A percentile compares a stretch with the other conserved stretches of the same genome.
These are phyloP conservation scores for Aplysina aerophoba DNA, from an alignment of 37 sponge, comb jelly and placozoan genomes.

Conservation along the genomic window DNA sequence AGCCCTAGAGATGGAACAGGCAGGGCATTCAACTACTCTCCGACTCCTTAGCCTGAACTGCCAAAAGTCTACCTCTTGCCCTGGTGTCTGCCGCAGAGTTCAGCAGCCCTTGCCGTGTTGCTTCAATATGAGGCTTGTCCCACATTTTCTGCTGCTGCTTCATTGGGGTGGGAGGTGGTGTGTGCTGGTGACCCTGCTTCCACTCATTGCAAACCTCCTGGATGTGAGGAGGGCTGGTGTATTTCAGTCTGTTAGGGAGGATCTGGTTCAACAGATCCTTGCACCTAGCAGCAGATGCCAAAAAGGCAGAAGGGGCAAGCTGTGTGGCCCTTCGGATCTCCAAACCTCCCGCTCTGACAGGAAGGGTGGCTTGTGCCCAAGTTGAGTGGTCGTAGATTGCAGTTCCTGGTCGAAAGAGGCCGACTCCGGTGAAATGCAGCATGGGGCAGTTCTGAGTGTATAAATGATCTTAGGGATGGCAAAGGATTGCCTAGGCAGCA, in stretches of 20 bases:
- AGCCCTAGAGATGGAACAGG: too few species aligned
- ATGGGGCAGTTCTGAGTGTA: slow-evolving; percentile 1
- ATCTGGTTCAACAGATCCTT: background rate
- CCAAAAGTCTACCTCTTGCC: too few species aligned
- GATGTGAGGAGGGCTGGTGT: background rate
- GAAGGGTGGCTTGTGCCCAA: background rate
- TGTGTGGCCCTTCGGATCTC: too few species aligned
- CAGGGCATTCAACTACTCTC: too few species aligned
- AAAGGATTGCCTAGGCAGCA: background rate
- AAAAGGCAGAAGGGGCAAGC: too few species aligned
- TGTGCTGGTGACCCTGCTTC: background rate
- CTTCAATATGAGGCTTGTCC: too few species aligned
- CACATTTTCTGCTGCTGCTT: too few species aligned
- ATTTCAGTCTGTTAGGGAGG: background rate
- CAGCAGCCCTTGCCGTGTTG: too few species aligned
- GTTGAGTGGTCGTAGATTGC: background rate
- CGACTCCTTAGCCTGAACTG: too few species aligned
- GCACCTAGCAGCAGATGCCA: slow-evolving; percentile 12
- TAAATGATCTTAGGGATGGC: background rate
- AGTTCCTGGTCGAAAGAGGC: background rate
- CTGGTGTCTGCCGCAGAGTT: too few species aligned
- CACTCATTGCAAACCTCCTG: background rate
- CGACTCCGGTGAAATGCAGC: background rate
- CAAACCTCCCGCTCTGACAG: background rate
- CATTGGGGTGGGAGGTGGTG: too few species aligned